A percentile compares a stretch with the other conserved stretches of the same genome.
Conservation (phyloP, 2,888 invertebrate species). For the Brenthis ino region DNA sequence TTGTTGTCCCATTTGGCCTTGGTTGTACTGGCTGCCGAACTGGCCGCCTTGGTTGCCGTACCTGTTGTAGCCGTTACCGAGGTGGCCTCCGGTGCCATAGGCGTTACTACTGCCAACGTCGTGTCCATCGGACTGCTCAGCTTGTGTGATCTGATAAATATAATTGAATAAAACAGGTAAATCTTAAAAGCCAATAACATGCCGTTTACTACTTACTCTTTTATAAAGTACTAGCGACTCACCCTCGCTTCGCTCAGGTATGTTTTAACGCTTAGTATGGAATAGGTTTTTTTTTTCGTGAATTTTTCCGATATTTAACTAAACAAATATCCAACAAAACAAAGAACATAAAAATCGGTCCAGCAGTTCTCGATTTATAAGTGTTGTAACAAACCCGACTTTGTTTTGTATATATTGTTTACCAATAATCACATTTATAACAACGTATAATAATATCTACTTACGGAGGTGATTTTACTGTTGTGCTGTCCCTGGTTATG, state of each 20-base stretch:
- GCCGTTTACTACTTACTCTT: too few relatives aligned
- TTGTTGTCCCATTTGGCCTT: background rate
- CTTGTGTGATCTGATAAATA: constrained; percentile 23
- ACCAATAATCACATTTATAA: background rate
- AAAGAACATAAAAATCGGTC: too few relatives aligned
- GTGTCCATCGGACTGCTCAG: constrained; percentile 15
- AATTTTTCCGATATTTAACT: too few relatives aligned
- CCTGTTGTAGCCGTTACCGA: constrained; percentile 12
- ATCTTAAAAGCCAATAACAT: background rate
- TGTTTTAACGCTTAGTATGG: too few relatives aligned
- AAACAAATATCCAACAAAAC: too few relatives aligned
- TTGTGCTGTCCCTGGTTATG: constrained; percentile 37
- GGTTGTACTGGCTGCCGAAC: constrained; percentile 8
- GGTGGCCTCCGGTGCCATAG: background rate
- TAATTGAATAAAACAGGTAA: background rate
- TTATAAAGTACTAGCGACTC: background rate
- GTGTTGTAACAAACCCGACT: too few relatives aligned
- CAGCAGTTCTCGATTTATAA: too few relatives aligned
- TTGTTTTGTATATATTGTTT: background rate
- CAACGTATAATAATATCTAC: constrained; percentile 11
- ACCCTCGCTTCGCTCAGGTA: too few relatives aligned
- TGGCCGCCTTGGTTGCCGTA: background rate
- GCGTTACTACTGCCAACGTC: constrained; percentile 1
- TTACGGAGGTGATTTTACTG: constrained; percentile 40
- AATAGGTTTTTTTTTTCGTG: too few relatives aligned